Conservation (phyloP, 2,888 invertebrate species). For the Clistopyga incitator region DNA sequence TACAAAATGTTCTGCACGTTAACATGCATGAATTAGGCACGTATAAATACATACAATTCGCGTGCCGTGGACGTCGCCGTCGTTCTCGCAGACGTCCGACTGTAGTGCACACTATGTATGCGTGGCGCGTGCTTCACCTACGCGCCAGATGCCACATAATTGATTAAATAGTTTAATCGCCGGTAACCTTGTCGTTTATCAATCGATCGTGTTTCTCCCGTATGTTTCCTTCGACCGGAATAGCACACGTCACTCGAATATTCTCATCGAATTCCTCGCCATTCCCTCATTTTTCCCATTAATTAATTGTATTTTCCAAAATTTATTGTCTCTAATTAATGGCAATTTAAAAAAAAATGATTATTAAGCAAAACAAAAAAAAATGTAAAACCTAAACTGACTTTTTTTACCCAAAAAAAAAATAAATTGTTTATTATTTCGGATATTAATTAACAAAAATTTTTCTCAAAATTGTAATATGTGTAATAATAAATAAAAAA, state of each 20-base stretch:
- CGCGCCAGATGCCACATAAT: conserved; percentile 70
- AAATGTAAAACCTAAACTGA: no score
- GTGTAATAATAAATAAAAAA: no score
- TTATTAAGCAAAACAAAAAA: no score
- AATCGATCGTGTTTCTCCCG: conserved; percentile 59
- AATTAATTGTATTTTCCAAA: no score
- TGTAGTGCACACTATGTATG: conserved; percentile 8
- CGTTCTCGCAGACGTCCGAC: conserved; percentile 19
- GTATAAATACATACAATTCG: conserved; percentile 51
- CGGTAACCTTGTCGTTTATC: conserved; percentile 68
- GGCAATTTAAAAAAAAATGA: no score
- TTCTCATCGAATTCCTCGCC: conserved; percentile 19
- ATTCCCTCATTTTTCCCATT: no score
- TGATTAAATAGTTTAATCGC: conserved; percentile 72
- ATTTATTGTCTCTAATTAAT: no score
- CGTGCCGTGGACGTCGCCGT: conserved; percentile 48
- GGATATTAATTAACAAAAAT: no score
- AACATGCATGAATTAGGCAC: conserved; percentile 23
- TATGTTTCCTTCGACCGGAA: conserved; percentile 38
- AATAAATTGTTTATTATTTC: no score
- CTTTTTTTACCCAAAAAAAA: no score
- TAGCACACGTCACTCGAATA: conserved; percentile 28
- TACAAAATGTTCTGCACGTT: conserved; percentile 36
- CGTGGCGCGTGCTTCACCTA: conserved; percentile 64
- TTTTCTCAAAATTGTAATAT: no score